phyloP scores from a whole-genome alignment of 2,888 invertebrate genomes.

The Eupithecia subumbrata region DNA sequence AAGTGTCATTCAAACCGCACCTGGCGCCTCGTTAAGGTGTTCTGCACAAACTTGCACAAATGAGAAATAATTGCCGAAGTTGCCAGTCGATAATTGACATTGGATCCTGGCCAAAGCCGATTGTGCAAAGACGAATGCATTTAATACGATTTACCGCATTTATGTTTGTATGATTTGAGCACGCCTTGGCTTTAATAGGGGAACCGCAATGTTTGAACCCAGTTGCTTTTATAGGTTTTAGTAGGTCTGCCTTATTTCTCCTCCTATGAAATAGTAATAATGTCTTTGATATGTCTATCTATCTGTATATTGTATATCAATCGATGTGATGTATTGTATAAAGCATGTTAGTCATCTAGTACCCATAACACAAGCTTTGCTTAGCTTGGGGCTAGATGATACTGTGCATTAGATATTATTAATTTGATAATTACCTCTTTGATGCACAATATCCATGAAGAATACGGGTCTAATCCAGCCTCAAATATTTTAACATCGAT shows the following conservation, averaged over 20 bases:
- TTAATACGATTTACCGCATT: constrained; percentile 33
- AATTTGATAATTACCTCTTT: no score
- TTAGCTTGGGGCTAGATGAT: no score
- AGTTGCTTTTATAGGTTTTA: constrained; percentile 16
- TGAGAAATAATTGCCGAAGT: constrained; percentile 78
- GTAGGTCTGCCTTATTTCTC: background rate
- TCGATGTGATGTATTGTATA: no score
- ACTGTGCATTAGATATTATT: no score
- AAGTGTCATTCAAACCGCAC: constrained; percentile 69
- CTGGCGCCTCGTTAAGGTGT: constrained; percentile 73
- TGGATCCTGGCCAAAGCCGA: constrained; percentile 71
- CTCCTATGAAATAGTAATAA: no score
- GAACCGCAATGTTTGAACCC: background rate
- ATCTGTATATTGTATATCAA: no score
- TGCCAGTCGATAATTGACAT: constrained; percentile 75
- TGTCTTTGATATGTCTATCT: no score
- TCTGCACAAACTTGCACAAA: constrained; percentile 67
- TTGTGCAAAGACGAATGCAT: constrained; percentile 57
- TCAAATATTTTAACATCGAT: no score
- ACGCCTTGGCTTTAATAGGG: constrained; percentile 19
- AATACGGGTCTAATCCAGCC: no score
- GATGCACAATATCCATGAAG: no score
- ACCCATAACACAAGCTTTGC: no score
- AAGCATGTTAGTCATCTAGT: no score
- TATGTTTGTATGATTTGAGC: constrained; percentile 20